Evolutionary conservation across 2,888 invertebrate genomes (phyloP), one percentile per base, ranked within the genome.

Genomic region (Operophtera brumata): DNA sequence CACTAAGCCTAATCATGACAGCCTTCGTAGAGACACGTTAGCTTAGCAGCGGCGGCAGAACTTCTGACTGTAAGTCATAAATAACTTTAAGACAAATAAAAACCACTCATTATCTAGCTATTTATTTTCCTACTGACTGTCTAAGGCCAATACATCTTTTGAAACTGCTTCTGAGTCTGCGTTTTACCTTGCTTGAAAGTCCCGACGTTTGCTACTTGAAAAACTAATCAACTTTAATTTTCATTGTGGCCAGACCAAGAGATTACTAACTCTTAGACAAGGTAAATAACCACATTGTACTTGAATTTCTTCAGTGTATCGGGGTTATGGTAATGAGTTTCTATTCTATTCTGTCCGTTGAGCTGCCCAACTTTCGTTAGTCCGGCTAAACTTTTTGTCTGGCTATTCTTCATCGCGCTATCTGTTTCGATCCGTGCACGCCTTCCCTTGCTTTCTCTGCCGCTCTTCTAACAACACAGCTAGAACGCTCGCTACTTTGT

Each of bases 261-360:
- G 14, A 42, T 42, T 32, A 42, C 32, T 20, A 44, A 34, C 34
- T 7, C 32, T 9, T 10, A 34, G n/a, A 13, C 6, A 44, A 32
- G 43, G 43, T 44, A 43, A 43, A 43, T 14, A 43, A 6, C 14
- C 14, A 34, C 34, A 44, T 34, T 44, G 10, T 20, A 20, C 20
- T 34, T 13, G 3, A 34, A 34, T 14, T 34, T 44, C 34, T 44
- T 44, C 32, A n/a, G 43, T 20, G 64, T 62, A 68, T 64, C 64
- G 58, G 45, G 41, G 47, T 47, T 77, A 81, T 78, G 79, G 70
- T 77, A 81, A 81, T 79, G 75, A 66, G 63, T 59, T 62, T 60
- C 70, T 71, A 73, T 77, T 77, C 76, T 73, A 59, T 70, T 61
- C 66, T 71, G 70, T 73, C 0, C 8, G 8, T 28, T 32, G 30